A percentile compares a stretch with the other conserved stretches of the same genome.
These are phyloP conservation scores for Thalassarche chlororhynchos DNA, from an alignment of 2,113 vertebrate genomes.

Conservation along the genomic window DNA sequence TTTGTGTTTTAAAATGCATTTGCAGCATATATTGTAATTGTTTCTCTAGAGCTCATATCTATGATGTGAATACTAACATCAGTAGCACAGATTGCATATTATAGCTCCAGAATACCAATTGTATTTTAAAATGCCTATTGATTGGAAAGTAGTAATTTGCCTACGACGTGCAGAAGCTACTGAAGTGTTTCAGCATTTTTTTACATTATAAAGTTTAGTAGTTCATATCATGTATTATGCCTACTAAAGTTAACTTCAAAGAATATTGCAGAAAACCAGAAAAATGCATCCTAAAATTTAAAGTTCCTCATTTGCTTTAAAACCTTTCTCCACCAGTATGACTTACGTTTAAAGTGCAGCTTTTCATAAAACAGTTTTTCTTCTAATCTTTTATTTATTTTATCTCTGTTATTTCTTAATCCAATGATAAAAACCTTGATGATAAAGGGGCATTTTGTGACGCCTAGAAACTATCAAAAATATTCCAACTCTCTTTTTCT, in stretches of 20 bases:
- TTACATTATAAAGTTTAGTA: background rate
- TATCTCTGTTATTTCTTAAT: background rate
- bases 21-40: slow-evolving; percentile 8
- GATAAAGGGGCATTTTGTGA: background rate
- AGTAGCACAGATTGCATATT: background rate
- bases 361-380: background rate
- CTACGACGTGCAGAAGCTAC: background rate
- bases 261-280: background rate
- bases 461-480: background rate
- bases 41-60: background rate
- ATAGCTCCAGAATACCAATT: slow-evolving; percentile 5
- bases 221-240: background rate
- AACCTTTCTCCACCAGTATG: background rate
- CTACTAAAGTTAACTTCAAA: background rate
- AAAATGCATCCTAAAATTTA: background rate
- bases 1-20: slow-evolving; percentile 6
- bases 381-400: background rate
- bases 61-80: slow-evolving; percentile 38
- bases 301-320: background rate
- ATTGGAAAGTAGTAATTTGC: background rate
- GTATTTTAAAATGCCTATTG: slow-evolving; percentile 8
- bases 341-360: background rate
- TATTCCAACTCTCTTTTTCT: background rate
- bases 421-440: background rate
- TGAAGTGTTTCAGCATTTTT: background rate